Evolutionary conservation across 2,888 invertebrate genomes (phyloP), one percentile per base, ranked within the genome.

Genomic region (Oscheius sp.): DNA sequence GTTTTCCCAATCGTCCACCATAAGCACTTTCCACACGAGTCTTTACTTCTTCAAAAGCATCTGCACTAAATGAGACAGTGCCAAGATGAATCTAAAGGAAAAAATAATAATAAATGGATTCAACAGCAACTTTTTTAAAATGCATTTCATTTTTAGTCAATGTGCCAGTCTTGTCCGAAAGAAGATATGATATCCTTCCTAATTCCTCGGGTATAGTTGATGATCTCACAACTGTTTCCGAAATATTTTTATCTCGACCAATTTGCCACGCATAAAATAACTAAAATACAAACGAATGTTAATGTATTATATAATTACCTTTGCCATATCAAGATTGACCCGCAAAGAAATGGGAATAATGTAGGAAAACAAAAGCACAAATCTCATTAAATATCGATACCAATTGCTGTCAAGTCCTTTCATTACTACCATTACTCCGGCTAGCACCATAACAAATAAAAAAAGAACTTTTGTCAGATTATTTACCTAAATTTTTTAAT

Each of bases 151-250:
- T 98, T 88, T 96, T 95, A 0, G 98, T 98, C 26, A 98, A 89
- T 0, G 98, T 98, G 17, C 98, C 98, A 0, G 98, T 98, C 89
- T 98, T 98, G 87, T 98, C 98, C 0, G 94, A 94, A 5, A 99
- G 88, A n/a, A 99, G 89, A 87, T 96, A 98, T 28, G 94, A 93
- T 78, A 98, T 78, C 56, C 77, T 93, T 0, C 98, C 98, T 65
- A 98, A 88, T 88, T 99, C 98, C 88, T 98, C 98, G 0, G 98
- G 95, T 78, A 98, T 98, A 2, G 97, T 99, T 2, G 96, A 97
- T 64, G 95, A 95, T 6, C 98, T 90, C 71, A 96, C 96, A 9
- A 95, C 94, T 0, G 96, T 95, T 26, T 94, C 95, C 72, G 92
- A 91, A 78, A 99, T 95, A 80, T 92, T 91, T 64, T 92, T 91